Percentiles rank a stretch among this genome's conserved stretches.
Evolutionary conservation across 1,140 invertebrate genomes (phyloP).

Genomic region (Cherax destructor): DNA sequence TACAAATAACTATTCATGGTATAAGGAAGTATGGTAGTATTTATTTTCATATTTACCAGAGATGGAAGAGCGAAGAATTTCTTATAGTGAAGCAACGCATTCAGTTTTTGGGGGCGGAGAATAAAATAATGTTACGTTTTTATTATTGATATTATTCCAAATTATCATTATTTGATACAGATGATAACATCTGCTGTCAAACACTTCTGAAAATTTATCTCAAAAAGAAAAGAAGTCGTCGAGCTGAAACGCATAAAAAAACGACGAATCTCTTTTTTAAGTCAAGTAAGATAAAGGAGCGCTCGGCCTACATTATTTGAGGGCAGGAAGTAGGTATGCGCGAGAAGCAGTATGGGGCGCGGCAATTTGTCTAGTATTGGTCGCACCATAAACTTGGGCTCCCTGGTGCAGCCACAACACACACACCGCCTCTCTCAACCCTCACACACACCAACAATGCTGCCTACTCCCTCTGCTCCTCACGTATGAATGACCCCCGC

Average conservation of each 20-base stretch:
- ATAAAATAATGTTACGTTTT: no score
- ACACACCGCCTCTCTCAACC: conserved; percentile 9
- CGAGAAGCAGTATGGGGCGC: neutral
- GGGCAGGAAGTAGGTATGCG: neutral
- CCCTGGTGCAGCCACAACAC: conserved; percentile 10
- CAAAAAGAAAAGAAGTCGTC: no score
- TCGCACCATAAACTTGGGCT: conserved; percentile 4
- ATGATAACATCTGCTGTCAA: no score
- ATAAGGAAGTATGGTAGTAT: no score
- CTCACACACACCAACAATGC: conserved; percentile 26
- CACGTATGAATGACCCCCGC: conserved; percentile 11
- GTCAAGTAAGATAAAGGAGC: neutral
- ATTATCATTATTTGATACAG: no score
- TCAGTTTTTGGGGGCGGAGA: no score
- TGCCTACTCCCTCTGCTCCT: conserved; percentile 30
- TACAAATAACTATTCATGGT: no score
- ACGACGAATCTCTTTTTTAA: neutral
- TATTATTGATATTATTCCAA: no score
- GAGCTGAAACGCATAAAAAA: neutral
- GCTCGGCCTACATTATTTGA: conserved; percentile 2
- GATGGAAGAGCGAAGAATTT: no score
- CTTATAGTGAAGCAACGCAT: no score
- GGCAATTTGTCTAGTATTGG: conserved; percentile 41
- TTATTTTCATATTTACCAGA: no score
- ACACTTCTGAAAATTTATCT: no score